Evolutionary conservation across 2,888 invertebrate species (phyloP).

Genomic region (Volucella zonaria): DNA sequence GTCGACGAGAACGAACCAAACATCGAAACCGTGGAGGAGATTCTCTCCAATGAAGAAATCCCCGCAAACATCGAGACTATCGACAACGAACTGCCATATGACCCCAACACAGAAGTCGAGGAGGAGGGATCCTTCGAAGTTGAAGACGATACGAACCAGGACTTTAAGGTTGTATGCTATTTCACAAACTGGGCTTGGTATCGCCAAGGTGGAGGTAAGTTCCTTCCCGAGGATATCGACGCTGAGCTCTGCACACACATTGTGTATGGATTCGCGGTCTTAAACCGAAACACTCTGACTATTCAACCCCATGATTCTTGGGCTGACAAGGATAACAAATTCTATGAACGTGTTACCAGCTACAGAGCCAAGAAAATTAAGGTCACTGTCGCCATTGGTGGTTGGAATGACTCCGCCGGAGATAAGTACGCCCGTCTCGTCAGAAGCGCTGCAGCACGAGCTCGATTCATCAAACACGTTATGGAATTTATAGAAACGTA

Average conservation of each 20-base stretch:
- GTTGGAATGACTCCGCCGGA: constrained; percentile 97
- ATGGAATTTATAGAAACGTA: constrained; percentile 90
- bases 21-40: constrained; percentile 75
- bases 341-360: constrained; percentile 92
- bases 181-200: constrained; percentile 98
- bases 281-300: constrained; percentile 88
- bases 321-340: constrained; percentile 95
- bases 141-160: constrained; percentile 62
- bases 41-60: constrained; percentile 52
- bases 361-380: constrained; percentile 89
- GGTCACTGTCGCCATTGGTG: constrained; percentile 94
- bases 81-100: constrained; percentile 74
- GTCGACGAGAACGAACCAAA: constrained; percentile 74
- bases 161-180: constrained; percentile 93
- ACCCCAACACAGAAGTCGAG: constrained; percentile 78
- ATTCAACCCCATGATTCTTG: constrained; percentile 94
- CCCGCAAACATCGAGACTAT: constrained; percentile 66
- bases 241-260: constrained; percentile 94
- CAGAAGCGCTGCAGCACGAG: constrained; percentile 87
- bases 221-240: constrained; percentile 91
- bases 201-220: constrained; percentile 91
- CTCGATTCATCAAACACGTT: constrained; percentile 89
- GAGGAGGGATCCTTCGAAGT: constrained; percentile 75
- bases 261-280: constrained; percentile 95
- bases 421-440: constrained; percentile 94